Conservation (phyloP, 2,888 invertebrate genomes). For the Ophion obscuratus region DNA sequence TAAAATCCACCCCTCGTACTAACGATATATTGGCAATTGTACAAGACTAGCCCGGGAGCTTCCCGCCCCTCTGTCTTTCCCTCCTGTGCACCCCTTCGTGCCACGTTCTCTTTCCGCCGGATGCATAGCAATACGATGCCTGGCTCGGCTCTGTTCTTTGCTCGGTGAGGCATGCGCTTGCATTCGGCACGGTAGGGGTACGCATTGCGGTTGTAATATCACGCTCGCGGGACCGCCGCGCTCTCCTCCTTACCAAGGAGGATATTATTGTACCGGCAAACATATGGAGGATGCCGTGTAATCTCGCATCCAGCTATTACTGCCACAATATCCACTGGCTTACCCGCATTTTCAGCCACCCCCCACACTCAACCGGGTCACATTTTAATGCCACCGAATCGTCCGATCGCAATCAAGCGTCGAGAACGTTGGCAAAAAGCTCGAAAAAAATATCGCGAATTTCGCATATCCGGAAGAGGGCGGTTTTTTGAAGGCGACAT, state of each 20-base stretch:
- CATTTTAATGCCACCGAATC: neutral
- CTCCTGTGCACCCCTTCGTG: neutral
- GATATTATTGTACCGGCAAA: constrained; percentile 58
- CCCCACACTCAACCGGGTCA: neutral
- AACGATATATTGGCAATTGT: constrained; percentile 79
- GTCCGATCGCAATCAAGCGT: neutral
- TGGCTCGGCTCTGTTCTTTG: constrained; percentile 51
- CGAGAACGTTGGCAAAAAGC: neutral
- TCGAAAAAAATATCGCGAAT: neutral
- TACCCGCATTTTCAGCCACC: neutral
- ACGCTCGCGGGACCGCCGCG: constrained; percentile 57
- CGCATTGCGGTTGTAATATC: constrained; percentile 83
- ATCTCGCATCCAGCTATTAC: constrained; percentile 25
- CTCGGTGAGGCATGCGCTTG: constrained; percentile 73
- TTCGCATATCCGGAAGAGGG: neutral
- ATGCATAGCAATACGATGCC: constrained; percentile 73
- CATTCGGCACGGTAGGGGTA: constrained; percentile 71
- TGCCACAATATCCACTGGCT: constrained; percentile 6
- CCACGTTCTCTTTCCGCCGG: constrained; percentile 68
- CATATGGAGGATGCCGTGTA: constrained; percentile 42
- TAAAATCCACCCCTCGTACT: constrained; percentile 76
- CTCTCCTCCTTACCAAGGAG: constrained; percentile 16
- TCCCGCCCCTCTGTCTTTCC: constrained; percentile 56
- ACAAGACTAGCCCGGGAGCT: constrained; percentile 64
- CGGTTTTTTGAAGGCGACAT: no score